phyloP scores from a whole-genome alignment of 2,113 vertebrate species.

The Heptranchias perlo region DNA sequence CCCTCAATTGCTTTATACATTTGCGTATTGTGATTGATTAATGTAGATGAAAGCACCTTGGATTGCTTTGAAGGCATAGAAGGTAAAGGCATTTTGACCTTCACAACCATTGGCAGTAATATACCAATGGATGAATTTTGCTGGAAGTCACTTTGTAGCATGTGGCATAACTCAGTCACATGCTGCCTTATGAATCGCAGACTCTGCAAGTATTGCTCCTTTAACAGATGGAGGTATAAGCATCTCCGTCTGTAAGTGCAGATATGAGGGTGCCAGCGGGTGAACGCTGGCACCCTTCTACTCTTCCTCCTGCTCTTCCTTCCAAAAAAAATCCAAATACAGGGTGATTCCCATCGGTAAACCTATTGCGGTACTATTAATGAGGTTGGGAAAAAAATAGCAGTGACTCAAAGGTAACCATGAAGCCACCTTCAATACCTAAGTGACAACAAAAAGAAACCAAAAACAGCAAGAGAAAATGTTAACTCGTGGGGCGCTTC shows the following conservation, averaged over 20 bases:
- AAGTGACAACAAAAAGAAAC: not conserved
- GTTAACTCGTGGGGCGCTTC: not conserved
- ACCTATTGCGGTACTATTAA: not conserved
- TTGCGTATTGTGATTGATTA: not conserved
- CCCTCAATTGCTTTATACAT: not conserved
- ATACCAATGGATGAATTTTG: not conserved
- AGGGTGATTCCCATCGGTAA: not conserved
- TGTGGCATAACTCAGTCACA: too few relatives aligned
- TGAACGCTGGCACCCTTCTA: not conserved
- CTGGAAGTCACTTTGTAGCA: not conserved
- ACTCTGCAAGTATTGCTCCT: not conserved
- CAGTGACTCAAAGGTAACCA: not conserved
- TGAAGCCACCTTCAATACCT: not conserved
- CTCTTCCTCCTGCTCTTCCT: not conserved
- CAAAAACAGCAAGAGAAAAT: not conserved
- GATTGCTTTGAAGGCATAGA: not conserved
- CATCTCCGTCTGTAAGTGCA: too few relatives aligned
- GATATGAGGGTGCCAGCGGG: not conserved
- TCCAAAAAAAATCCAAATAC: not conserved
- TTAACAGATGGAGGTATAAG: not conserved
- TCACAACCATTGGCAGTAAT: not conserved
- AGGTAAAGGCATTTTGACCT: not conserved
- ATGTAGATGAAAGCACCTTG: not conserved
- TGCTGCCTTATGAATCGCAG: not conserved
- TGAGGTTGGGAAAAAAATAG: not conserved